Base-by-base conservation (phyloP, 2,888 invertebrate species). In the Hypolimnas misippus region DNA sequence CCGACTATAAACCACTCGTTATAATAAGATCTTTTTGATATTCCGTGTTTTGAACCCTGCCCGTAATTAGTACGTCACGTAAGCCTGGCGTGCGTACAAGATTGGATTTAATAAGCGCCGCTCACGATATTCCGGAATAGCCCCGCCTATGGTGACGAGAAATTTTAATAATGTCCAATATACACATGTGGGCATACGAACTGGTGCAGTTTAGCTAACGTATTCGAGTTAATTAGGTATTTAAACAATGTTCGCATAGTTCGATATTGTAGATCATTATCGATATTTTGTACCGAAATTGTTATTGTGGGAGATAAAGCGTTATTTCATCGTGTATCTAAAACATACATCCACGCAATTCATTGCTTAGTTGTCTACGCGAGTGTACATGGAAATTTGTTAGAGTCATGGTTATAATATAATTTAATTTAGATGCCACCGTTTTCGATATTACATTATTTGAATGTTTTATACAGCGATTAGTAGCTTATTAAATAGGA, bases 81-180 rank as follows among this genome's bases (percentile, higher is more conserved):
- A 69, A 76, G 77, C 76, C 60, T 87, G 79, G 88, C 87, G 89
- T 88, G 87, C 80, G 80, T 78, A 75, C 81, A 72, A 79, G 79
- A 78, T 76, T 78, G 76, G 76, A 79, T 83, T 82, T 88, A 89
- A 88, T 86, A 85, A 85, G 78, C 71, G 66, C 50, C 55, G 63
- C 68, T 78, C 88, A 87, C 86, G 86, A 78, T 73, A 84, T 68
- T 72, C 71, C 66, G 75, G 78, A 73, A 78, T 76, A 75, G 75
- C 70, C 75, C 76, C 77, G 44, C 44, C 44, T 75, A 79, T 69
- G 71, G 70, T 72, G 71, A 74, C 71, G 74, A 74, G 75, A 49
- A 49, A 49, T 77, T 78, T 76, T 81, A 79, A 82, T 82, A 80
- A 57, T 49, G 49, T 49, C 29, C 49, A 49, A 49, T 49, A 49